phyloP scores from a whole-genome alignment of 2,113 vertebrate genomes.

The Melanerpes formicivorus region DNA sequence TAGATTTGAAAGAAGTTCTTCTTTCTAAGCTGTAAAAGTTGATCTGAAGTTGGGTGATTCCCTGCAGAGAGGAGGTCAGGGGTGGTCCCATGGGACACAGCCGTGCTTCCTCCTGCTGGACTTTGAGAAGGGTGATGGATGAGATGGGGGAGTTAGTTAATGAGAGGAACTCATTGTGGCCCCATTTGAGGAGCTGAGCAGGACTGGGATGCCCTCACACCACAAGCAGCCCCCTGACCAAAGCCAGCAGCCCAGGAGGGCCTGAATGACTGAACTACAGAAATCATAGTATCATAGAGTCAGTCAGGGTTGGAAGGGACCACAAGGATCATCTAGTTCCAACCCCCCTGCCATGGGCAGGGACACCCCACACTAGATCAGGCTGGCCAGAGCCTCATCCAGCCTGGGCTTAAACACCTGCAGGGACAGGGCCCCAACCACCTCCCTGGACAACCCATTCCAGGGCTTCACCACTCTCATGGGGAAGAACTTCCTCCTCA shows the following conservation, averaged over 20 bases:
- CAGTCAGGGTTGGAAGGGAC: no score
- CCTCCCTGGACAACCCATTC: no score
- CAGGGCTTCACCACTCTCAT: no score
- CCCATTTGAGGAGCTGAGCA: not conserved
- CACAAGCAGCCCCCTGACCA: not conserved
- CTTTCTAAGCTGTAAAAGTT: conserved; percentile 13
- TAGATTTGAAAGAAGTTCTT: not conserved
- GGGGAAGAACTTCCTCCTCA: no score
- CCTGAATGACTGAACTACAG: no score
- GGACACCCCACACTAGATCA: no score
- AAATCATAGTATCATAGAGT: no score
- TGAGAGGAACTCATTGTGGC: not conserved
- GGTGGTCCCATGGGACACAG: not conserved
- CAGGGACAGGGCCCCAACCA: no score
- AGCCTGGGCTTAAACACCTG: no score
- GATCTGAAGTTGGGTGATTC: not conserved
- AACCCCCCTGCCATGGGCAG: no score
- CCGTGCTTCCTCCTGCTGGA: not conserved
- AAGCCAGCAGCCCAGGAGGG: not conserved
- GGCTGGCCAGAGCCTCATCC: no score
- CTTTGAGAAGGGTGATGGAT: not conserved
- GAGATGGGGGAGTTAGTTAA: not conserved
- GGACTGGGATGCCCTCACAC: not conserved
- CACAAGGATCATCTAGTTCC: no score
- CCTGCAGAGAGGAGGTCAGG: not conserved